Conservation (phyloP, 1,140 invertebrate species). For the Nasonia giraulti region DNA sequence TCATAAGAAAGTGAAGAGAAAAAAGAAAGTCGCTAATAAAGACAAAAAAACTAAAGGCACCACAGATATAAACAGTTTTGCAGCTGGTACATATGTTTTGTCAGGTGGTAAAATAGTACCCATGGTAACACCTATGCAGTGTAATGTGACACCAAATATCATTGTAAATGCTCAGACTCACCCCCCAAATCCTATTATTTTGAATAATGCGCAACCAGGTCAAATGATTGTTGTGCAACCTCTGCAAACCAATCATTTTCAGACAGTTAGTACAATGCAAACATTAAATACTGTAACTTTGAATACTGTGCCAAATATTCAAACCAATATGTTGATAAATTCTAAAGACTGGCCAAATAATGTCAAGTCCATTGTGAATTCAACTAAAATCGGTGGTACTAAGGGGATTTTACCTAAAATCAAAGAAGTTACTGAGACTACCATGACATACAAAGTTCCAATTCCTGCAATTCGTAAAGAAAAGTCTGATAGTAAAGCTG, state of each 20-base stretch:
- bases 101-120: conserved; percentile 71
- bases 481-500: conserved; percentile 65
- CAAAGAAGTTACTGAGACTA: conserved; percentile 76
- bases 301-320: conserved; percentile 65
- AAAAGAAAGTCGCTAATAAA: conserved; percentile 59
- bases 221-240: conserved; percentile 73
- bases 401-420: conserved; percentile 72
- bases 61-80: conserved; percentile 63
- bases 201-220: conserved; percentile 68
- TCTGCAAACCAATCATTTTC: conserved; percentile 65
- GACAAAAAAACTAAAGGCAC: conserved; percentile 54
- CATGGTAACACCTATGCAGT: conserved; percentile 66
- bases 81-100: conserved; percentile 67
- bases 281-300: conserved; percentile 63
- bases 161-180: conserved; percentile 67
- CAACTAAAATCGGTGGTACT: conserved; percentile 69
- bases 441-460: conserved; percentile 82
- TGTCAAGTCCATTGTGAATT: conserved; percentile 69
- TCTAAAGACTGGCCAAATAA: conserved; percentile 70
- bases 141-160: conserved; percentile 66
- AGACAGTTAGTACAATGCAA: conserved; percentile 66
- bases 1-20: conserved; percentile 57
- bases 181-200: conserved; percentile 66
- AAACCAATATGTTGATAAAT: conserved; percentile 66
- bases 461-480: conserved; percentile 78